phyloP scores from a whole-genome alignment of 2,113 vertebrate species.

The Shinisaurus crocodilurus region DNA sequence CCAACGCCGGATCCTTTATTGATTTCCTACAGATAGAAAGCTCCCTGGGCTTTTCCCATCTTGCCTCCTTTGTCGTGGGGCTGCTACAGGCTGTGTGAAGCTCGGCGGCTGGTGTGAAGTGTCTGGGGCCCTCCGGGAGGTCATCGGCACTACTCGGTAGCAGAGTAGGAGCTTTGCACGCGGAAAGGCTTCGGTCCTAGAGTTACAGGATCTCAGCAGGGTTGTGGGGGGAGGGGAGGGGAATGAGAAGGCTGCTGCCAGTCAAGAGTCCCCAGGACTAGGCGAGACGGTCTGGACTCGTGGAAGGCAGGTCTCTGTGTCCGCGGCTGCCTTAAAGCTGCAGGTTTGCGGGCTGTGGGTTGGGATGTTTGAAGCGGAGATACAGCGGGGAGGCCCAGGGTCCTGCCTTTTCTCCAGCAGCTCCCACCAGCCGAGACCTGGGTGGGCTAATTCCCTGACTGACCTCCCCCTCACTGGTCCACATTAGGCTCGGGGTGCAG shows the following conservation, averaged over 20 bases:
- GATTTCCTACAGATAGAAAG: constrained; percentile 26
- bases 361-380: not conserved
- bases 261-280: too few relatives aligned
- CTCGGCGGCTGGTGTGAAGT: not conserved
- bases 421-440: not conserved
- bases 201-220: too few relatives aligned
- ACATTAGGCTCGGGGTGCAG: not conserved
- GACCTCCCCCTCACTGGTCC: not conserved
- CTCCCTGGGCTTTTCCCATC: not conserved
- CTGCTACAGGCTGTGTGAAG: not conserved
- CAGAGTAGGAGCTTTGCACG: not conserved
- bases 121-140: not conserved
- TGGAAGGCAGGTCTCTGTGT: not conserved
- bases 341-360: too few relatives aligned
- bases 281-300: too few relatives aligned
- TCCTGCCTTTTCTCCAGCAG: not conserved
- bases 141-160: not conserved
- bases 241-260: too few relatives aligned
- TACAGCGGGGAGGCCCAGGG: too few relatives aligned
- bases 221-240: too few relatives aligned
- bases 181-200: not conserved
- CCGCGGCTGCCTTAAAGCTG: not conserved
- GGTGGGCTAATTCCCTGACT: not conserved
- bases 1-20: constrained; percentile 4
- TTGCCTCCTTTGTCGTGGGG: not conserved